phyloP scores from a whole-genome alignment of 2,888 invertebrate genomes.

The Nomada ferruginata region DNA sequence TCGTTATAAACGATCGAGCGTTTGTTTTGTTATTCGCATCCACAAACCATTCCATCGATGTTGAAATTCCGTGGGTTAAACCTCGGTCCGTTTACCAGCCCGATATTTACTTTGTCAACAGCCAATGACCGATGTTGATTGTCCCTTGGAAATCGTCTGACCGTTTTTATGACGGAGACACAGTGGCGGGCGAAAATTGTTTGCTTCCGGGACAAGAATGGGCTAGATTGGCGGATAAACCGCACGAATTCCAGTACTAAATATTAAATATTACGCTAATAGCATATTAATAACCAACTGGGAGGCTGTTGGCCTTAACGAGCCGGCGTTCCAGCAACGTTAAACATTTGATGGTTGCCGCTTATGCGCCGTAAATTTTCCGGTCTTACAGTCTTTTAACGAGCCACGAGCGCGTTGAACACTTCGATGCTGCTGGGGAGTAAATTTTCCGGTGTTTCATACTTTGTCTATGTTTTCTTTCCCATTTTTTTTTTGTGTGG shows the following conservation, averaged over 20 bases:
- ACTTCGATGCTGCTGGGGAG: constrained; percentile 36
- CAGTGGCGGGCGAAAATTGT: constrained; percentile 12
- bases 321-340: constrained; percentile 17
- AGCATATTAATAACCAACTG: constrained; percentile 36
- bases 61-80: constrained; percentile 17
- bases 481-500: neutral
- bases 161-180: constrained; percentile 35
- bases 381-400: constrained; percentile 50
- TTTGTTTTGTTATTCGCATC: neutral
- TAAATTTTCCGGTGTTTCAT: constrained; percentile 51
- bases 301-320: constrained; percentile 29
- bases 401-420: constrained; percentile 30
- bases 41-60: constrained; percentile 37
- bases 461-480: neutral
- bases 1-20: constrained; percentile 13
- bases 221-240: neutral
- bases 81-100: constrained; percentile 16
- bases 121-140: constrained; percentile 46
- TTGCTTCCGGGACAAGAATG: constrained; percentile 45
- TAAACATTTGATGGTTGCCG: constrained; percentile 49
- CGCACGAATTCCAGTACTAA: constrained; percentile 18
- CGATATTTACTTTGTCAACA: constrained; percentile 53
- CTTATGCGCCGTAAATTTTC: constrained; percentile 47
- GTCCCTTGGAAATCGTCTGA: constrained; percentile 21
- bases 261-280: constrained; percentile 38